Conservation (phyloP, 2,888 invertebrate species). For the Parnassius smintheus region DNA sequence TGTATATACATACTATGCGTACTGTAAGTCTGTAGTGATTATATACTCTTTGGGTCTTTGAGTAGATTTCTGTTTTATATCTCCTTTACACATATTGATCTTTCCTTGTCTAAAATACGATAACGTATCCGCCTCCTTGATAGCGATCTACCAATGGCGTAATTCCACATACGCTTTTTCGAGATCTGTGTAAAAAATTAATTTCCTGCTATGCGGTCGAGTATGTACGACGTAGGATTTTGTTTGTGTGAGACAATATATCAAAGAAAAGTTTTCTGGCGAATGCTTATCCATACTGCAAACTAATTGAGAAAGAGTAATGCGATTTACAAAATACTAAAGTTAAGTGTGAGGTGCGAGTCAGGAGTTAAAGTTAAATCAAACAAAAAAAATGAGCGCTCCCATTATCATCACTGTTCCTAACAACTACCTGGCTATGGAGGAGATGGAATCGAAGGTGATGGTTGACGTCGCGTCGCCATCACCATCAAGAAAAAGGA, state of each 20-base stretch:
- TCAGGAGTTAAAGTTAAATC: slow-evolving; percentile 39
- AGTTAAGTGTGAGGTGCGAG: slow-evolving; percentile 30
- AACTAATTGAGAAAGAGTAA: slow-evolving; percentile 44
- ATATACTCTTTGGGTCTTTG: too few relatives aligned
- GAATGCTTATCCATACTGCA: slow-evolving; percentile 39
- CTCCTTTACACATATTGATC: slow-evolving; percentile 28
- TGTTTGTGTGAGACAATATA: slow-evolving; percentile 52
- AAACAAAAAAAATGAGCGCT: slow-evolving; percentile 62
- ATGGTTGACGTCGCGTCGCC: slow-evolving; percentile 55
- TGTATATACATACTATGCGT: too few relatives aligned
- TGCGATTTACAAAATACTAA: slow-evolving; percentile 48
- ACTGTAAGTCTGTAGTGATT: too few relatives aligned
- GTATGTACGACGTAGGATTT: slow-evolving; percentile 65
- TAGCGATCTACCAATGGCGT: slow-evolving; percentile 52
- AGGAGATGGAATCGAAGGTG: slow-evolving; percentile 57
- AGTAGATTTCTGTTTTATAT: too few relatives aligned
- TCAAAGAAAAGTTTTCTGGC: slow-evolving; percentile 54
- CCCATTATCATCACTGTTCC: slow-evolving; percentile 78
- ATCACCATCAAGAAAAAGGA: slow-evolving; percentile 82
- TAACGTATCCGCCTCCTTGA: slow-evolving; percentile 44
- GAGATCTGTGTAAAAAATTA: slow-evolving; percentile 46
- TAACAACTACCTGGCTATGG: slow-evolving; percentile 69
- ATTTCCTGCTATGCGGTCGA: slow-evolving; percentile 52
- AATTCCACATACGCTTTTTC: slow-evolving; percentile 63
- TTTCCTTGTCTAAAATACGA: slow-evolving; percentile 38